These are phyloP conservation scores for Pachypanchax playfairii DNA, from an alignment of 2,113 vertebrate species.

Conservation along the genomic window DNA sequence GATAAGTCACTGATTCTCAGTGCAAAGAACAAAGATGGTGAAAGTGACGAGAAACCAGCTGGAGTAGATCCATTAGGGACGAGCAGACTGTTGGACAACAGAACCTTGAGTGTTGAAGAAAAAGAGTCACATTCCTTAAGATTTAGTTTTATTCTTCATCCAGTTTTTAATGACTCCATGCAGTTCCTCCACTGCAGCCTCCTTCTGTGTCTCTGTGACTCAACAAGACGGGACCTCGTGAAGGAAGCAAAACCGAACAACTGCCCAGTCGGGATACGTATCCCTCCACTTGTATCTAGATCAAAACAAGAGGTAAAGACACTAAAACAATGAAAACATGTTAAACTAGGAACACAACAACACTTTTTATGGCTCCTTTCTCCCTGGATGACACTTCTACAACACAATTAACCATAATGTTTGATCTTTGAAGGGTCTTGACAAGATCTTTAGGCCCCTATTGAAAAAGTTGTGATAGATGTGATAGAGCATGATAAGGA, in stretches of 20 bases:
- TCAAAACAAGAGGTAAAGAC: slow-evolving; percentile 65
- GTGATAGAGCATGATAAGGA: too few species aligned
- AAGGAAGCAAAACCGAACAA: neutral
- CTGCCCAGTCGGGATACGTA: slow-evolving; percentile 40
- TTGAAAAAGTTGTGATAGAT: too few species aligned
- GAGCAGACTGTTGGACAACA: neutral
- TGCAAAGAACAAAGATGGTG: slow-evolving; percentile 1
- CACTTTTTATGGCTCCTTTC: too few species aligned
- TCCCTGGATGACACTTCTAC: too few species aligned
- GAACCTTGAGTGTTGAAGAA: neutral
- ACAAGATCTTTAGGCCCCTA: too few species aligned
- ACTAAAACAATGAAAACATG: neutral
- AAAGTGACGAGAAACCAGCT: neutral
- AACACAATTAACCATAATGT: too few species aligned
- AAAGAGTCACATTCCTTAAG: slow-evolving; percentile 38
- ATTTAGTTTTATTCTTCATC: slow-evolving; percentile 78
- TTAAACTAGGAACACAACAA: neutral
- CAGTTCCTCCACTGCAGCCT: slow-evolving; percentile 85
- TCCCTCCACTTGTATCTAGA: slow-evolving; percentile 66
- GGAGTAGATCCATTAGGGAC: neutral
- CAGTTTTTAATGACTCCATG: slow-evolving; percentile 77
- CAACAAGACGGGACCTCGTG: neutral
- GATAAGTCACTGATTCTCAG: slow-evolving; percentile 67
- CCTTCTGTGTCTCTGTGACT: slow-evolving; percentile 59
- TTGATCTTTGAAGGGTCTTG: too few species aligned